phyloP scores from a whole-genome alignment of 92 coral and sea anemone genomes.

The Pocillopora meandrina region DNA sequence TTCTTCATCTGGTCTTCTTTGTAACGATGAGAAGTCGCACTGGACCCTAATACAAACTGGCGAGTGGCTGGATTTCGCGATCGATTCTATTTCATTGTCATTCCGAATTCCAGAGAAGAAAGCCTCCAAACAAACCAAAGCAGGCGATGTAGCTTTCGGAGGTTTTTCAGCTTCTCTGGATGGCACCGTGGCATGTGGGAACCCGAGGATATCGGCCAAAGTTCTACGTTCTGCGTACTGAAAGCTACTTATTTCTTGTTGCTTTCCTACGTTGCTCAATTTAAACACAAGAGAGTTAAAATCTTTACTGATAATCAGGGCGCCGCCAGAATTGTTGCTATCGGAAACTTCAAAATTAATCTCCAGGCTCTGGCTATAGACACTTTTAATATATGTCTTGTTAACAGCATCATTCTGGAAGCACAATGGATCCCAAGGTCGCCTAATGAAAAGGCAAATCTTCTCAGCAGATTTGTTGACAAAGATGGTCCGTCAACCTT shows the following conservation, averaged over 20 bases:
- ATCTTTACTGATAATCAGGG: conserved; percentile 53
- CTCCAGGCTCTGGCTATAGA: no score
- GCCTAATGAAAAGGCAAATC: no score
- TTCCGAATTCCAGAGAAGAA: conserved; percentile 36
- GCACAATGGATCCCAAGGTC: no score
- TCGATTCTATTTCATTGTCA: conserved; percentile 49
- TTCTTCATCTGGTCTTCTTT: conserved; percentile 34
- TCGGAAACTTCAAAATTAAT: no score
- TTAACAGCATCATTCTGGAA: no score
- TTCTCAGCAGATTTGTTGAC: no score
- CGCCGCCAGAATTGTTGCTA: conserved; percentile 58
- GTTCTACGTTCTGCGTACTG: conserved; percentile 45
- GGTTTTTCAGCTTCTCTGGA: conserved; percentile 25
- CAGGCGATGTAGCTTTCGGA: no score
- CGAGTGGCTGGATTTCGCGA: conserved; percentile 58
- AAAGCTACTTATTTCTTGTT: conserved; percentile 31
- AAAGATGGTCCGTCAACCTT: no score
- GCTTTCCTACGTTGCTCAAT: neutral
- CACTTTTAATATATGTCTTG: no score
- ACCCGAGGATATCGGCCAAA: conserved; percentile 8
- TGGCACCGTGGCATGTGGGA: conserved; percentile 41
- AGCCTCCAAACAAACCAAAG: conserved; percentile 15
- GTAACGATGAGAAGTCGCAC: conserved; percentile 57
- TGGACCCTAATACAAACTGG: conserved; percentile 41
- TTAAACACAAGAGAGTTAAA: conserved; percentile 33